A percentile compares a stretch with the other conserved stretches of the same genome.
Evolutionary conservation across 2,797 vertebrate genomes (phyloP).

Genomic region (Cuniculus paca): DNA sequence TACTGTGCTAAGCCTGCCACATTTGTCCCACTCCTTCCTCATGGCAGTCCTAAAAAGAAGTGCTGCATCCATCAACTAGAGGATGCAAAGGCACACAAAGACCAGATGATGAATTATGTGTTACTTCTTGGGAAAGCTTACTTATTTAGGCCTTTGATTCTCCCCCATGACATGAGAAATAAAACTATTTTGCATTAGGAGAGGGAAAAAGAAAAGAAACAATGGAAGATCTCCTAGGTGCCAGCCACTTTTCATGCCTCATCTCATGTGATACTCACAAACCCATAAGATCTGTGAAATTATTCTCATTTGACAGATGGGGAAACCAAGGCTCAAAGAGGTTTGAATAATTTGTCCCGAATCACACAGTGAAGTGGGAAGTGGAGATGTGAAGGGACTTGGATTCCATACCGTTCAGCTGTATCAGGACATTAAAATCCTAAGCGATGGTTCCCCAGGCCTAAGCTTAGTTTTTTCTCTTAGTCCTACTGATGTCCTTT

Average conservation of each 20-base stretch:
- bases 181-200: conserved; percentile 7
- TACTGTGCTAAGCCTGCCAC: neutral
- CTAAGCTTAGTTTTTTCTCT: neutral
- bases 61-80: neutral
- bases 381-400: neutral
- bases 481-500: neutral
- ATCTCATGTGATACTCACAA: neutral
- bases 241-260: neutral
- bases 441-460: neutral
- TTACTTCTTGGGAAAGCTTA: conserved; percentile 33
- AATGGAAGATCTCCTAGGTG: neutral
- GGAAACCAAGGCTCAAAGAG: neutral
- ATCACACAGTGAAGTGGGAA: neutral
- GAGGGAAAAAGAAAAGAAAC: neutral
- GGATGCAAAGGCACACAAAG: neutral
- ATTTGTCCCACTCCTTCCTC: neutral
- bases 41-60: neutral
- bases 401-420: neutral
- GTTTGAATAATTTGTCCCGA: neutral
- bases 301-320: neutral
- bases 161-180: neutral
- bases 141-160: neutral
- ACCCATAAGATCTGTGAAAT: neutral
- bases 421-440: neutral
- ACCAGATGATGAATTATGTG: neutral